Evolutionary conservation across 2,797 vertebrate species (phyloP).

Genomic region (Chaetodon trifasciatus): DNA sequence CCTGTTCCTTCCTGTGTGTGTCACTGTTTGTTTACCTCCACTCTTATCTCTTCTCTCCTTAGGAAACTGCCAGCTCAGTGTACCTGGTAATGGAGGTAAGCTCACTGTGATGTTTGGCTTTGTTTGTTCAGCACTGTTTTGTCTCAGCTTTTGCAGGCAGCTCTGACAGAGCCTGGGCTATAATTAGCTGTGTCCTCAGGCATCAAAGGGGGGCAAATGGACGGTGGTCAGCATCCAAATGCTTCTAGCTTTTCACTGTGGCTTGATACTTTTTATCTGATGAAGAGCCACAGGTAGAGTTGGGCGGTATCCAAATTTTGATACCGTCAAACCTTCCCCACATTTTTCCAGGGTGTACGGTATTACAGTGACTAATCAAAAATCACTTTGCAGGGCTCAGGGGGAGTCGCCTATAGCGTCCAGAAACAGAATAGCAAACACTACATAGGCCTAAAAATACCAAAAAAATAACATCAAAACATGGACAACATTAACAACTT

Average conservation of each 20-base stretch:
- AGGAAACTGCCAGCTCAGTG: constrained; percentile 97
- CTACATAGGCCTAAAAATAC: no score
- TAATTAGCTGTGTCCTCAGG: constrained; percentile 69
- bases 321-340: no score
- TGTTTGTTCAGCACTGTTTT: constrained; percentile 68
- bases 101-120: constrained; percentile 50
- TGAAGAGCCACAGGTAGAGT: background rate
- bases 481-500: no score
- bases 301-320: no score
- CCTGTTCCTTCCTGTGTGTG: constrained; percentile 57
- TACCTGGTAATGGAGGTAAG: constrained; percentile 99
- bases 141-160: constrained; percentile 55
- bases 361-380: no score
- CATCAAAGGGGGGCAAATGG: constrained; percentile 33
- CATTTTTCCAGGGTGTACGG: no score
- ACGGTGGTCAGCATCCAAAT: constrained; percentile 23
- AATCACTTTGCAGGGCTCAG: no score
- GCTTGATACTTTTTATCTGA: background rate
- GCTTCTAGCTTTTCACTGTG: constrained; percentile 4
- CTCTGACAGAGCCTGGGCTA: constrained; percentile 53
- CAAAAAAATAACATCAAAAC: no score
- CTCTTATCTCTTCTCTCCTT: constrained; percentile 58
- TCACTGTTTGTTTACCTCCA: constrained; percentile 57
- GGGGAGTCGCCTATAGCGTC: no score
- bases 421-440: no score